Percentiles rank a stretch among this genome's conserved stretches.
phyloP scores from a whole-genome alignment of 23 tunicate species.

The Trididemnum nubilum region DNA sequence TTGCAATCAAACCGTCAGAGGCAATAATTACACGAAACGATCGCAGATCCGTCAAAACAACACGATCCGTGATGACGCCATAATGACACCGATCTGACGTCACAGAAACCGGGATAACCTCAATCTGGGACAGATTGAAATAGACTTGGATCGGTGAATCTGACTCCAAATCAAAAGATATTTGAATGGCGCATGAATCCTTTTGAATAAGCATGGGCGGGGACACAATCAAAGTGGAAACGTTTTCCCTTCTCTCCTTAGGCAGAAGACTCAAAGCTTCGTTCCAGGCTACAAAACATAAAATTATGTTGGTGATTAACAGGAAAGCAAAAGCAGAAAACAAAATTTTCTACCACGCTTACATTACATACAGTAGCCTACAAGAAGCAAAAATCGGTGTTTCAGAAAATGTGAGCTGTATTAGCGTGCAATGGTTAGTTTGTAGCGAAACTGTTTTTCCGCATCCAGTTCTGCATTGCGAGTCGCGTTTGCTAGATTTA shows the following conservation, averaged over 20 bases:
- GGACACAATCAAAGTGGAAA: neutral
- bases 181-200: conserved; percentile 8
- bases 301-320: no score
- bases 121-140: neutral
- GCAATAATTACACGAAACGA: neutral
- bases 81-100: conserved; percentile 14
- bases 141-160: neutral
- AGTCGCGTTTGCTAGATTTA: no score
- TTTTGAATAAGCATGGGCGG: neutral
- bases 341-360: no score
- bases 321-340: no score
- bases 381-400: no score
- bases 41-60: neutral
- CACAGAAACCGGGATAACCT: neutral
- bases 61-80: neutral
- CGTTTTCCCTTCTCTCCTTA: neutral
- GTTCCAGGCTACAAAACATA: neutral
- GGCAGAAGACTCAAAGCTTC: neutral
- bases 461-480: no score
- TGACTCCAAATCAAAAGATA: neutral
- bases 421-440: no score
- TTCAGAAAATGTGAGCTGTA: no score
- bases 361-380: no score
- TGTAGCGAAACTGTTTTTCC: no score
- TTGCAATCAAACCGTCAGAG: neutral